A percentile compares a stretch with the other conserved stretches of the same genome.
These are phyloP conservation scores for Dendrolimus punctatus DNA, from an alignment of 1,140 invertebrate species.

Conservation along the genomic window DNA sequence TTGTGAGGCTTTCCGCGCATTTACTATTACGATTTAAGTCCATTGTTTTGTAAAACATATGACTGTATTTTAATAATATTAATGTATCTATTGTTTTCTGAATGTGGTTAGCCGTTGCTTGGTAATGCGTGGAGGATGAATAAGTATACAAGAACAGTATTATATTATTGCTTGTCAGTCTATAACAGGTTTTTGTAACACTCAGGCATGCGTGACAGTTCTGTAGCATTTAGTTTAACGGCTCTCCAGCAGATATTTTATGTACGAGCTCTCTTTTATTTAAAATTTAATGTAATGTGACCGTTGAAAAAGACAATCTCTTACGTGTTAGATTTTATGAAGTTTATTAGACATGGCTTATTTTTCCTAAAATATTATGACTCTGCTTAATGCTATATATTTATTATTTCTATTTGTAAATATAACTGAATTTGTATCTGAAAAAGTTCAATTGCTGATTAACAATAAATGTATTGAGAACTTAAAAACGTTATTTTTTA, in stretches of 20 bases:
- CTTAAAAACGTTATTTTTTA: conserved; percentile 8
- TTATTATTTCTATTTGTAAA: conserved; percentile 10
- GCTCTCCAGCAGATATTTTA: no score
- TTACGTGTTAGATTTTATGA: no score
- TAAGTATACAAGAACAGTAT: conserved; percentile 19
- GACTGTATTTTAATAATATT: conserved; percentile 27
- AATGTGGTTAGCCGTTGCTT: neutral
- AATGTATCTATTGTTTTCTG: conserved; percentile 22
- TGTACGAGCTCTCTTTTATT: conserved; percentile 16
- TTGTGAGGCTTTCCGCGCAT: conserved; percentile 60
- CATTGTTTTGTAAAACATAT: conserved; percentile 23
- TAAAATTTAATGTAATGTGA: conserved; percentile 10
- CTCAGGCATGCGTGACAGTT: no score
- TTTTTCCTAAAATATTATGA: no score
- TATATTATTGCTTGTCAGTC: conserved; percentile 18
- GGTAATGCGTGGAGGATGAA: neutral
- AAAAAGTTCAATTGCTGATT: no score
- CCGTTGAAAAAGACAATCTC: no score
- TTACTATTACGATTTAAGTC: conserved; percentile 47
- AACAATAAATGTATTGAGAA: conserved; percentile 20
- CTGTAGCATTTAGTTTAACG: no score
- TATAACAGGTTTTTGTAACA: no score
- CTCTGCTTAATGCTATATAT: no score
- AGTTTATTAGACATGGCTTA: no score
- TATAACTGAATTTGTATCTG: conserved; percentile 23